These are phyloP conservation scores for Petrolisthes cinctipes DNA, from an alignment of 2,888 invertebrate species.

Conservation along the genomic window DNA sequence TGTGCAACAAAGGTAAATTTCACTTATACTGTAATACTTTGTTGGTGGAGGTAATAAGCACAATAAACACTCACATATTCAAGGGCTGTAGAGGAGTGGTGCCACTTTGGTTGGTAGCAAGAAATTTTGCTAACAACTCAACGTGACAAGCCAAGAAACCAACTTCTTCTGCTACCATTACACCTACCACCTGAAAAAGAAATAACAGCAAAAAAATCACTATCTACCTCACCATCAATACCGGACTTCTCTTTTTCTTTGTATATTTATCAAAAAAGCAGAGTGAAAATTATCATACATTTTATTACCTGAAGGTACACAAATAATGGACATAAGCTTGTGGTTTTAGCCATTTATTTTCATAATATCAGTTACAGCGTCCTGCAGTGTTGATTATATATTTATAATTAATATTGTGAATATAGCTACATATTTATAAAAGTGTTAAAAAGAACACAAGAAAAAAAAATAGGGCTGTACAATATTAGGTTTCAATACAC, in stretches of 20 bases:
- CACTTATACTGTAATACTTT: too few relatives aligned
- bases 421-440: too few relatives aligned
- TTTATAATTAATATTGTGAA: too few relatives aligned
- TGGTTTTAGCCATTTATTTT: too few relatives aligned
- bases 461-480: too few relatives aligned
- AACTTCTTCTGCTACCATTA: constrained; percentile 79
- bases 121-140: constrained; percentile 74
- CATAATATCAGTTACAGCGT: too few relatives aligned
- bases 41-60: neutral
- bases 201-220: constrained; percentile 63
- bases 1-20: too few relatives aligned
- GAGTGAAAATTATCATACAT: neutral
- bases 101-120: constrained; percentile 40
- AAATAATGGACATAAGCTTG: too few relatives aligned
- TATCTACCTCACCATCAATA: neutral
- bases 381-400: too few relatives aligned
- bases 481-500: too few relatives aligned
- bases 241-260: neutral
- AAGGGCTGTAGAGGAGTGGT: constrained; percentile 48
- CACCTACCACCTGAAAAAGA: constrained; percentile 76
- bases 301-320: neutral
- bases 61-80: constrained; percentile 36
- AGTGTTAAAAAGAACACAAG: too few relatives aligned
- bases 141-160: constrained; percentile 81
- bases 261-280: neutral